Base-by-base conservation (phyloP, 2,888 invertebrate genomes). In the Patella pellucida region DNA sequence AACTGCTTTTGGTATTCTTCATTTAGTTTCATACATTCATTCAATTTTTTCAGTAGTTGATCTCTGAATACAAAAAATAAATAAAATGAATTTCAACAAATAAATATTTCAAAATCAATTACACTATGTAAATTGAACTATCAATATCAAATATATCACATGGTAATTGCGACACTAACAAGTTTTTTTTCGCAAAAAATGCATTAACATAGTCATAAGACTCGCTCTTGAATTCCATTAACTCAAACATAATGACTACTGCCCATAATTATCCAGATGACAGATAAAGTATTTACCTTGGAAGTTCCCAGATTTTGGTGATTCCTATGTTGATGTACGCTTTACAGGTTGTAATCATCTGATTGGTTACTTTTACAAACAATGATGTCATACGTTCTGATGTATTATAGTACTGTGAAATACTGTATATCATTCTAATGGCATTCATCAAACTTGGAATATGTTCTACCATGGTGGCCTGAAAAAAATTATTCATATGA, bases 281-380 rank as follows among this genome's bases (percentile, higher is more conserved):
- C 41, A 41, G 7, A 9, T 5, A 3, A 31, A 41, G 19, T n/a
- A 7, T 62, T 4, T 92, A 92, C 82, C 96, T 93, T 78, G 96
- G 95, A 89, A 96, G 96, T 0, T 95, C 95, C 98, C 98, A 98
- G 83, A 98, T 95, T 0, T 95, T 97, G 82, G 93, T 92, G 67
- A 92, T 94, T 0, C 94, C 94, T 79, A 93, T 92, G 72, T 94
- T 94, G 72, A 98, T 95, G 91, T 97, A 97, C 78, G 95, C 95
- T 87, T 96, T 96, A 92, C 98, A 98, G 0, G 97, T 96, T 87
- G 96, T 96, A 81, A 98, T 98, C 97, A 98, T 98, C 93, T 98
- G 98, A 91, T 98, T 98, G 5, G 98, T 98, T 83, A 98, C 97
- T 93, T 98, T 98, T 56, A 98, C 97, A 95, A 98, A 97, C 19